These are phyloP conservation scores for Apocheima hispidaria DNA, from an alignment of 2,888 invertebrate species.

Conservation along the genomic window DNA sequence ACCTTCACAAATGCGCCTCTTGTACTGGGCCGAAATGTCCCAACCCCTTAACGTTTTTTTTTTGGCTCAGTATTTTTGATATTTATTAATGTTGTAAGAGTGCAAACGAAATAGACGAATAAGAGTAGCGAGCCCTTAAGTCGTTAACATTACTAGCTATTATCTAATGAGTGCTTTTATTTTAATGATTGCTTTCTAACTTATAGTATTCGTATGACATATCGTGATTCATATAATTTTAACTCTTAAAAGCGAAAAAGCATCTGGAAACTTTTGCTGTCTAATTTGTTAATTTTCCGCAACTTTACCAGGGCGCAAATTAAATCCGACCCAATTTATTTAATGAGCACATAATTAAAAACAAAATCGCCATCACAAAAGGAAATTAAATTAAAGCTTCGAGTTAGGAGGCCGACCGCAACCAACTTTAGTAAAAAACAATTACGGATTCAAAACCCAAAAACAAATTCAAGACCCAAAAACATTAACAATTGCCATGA, in stretches of 20 bases:
- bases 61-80: too few species aligned
- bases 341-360: conserved; percentile 21
- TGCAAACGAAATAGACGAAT: too few species aligned
- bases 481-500: conserved; percentile 32
- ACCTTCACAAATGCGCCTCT: too few species aligned
- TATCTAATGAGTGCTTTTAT: too few species aligned
- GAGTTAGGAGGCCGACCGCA: conserved; percentile 15
- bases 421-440: conserved; percentile 22
- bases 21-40: too few species aligned
- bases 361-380: conserved; percentile 18
- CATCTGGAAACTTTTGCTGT: background rate
- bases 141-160: too few species aligned
- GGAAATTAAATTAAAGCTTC: conserved; percentile 17
- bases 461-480: conserved; percentile 29
- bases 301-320: conserved; percentile 5
- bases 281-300: conserved; percentile 3
- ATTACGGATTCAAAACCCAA: conserved; percentile 26
- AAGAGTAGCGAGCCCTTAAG: too few species aligned
- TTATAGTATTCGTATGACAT: too few species aligned
- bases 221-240: too few species aligned
- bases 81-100: too few species aligned
- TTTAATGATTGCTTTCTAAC: too few species aligned
- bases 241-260: background rate
- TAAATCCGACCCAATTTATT: conserved; percentile 19
- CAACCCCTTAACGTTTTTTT: too few species aligned